Evolutionary conservation across 2,113 vertebrate species (phyloP).

Genomic region (Tetrax tetrax): DNA sequence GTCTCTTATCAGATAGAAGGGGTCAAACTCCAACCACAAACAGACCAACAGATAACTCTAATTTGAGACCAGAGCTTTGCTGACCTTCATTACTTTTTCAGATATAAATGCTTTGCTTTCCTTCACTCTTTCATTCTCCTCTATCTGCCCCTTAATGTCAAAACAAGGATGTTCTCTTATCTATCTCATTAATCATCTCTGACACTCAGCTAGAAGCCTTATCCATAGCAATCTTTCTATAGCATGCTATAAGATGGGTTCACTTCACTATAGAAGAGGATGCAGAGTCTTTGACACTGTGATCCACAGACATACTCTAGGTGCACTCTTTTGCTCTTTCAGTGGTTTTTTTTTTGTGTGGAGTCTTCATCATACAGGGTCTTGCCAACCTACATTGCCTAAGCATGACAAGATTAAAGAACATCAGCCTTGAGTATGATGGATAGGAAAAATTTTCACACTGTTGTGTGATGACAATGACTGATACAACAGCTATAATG

Average conservation of each 20-base stretch:
- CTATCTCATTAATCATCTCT: conserved; percentile 55
- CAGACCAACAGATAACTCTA: background rate
- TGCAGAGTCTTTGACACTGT: background rate
- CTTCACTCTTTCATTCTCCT: conserved; percentile 13
- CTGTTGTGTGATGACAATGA: background rate
- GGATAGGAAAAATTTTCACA: background rate
- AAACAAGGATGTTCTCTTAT: conserved; percentile 47
- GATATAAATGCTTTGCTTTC: background rate
- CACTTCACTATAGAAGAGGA: background rate
- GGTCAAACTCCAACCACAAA: background rate
- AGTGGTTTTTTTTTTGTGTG: background rate
- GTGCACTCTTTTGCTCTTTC: background rate
- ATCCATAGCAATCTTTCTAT: conserved; percentile 21
- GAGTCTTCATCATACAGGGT: background rate
- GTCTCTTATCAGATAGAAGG: background rate
- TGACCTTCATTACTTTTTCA: conserved; percentile 3
- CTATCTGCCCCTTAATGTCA: background rate
- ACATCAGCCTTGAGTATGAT: background rate
- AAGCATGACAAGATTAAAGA: conserved; percentile 26
- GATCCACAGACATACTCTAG: background rate
- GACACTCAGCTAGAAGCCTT: conserved; percentile 2
- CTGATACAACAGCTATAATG: background rate
- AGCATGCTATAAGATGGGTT: background rate
- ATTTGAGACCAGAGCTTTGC: background rate
- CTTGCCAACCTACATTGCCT: background rate